phyloP scores from a whole-genome alignment of 2,888 invertebrate genomes.

The Orthosia incerta region DNA sequence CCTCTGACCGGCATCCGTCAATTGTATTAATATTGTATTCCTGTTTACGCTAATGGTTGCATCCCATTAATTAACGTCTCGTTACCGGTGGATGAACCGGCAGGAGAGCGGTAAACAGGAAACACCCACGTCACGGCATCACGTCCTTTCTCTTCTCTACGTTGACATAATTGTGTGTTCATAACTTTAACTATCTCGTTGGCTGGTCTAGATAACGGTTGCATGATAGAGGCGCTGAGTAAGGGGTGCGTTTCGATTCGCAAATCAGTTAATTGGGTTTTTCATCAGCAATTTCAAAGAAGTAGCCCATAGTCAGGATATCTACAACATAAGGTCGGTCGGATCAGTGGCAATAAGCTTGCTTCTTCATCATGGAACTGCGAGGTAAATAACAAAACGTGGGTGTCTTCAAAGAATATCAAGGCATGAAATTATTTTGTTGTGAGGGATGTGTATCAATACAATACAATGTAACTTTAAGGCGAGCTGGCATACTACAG shows the following conservation, averaged over 20 bases:
- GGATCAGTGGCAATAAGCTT: too few species aligned
- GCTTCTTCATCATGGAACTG: too few species aligned
- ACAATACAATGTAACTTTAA: background rate
- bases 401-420: too few species aligned
- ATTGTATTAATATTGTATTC: conserved; percentile 27
- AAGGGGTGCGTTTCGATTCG: background rate
- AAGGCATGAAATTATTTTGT: too few species aligned
- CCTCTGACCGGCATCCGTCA: conserved; percentile 20
- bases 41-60: conserved; percentile 17
- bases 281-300: background rate
- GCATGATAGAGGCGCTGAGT: background rate
- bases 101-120: conserved; percentile 41
- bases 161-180: conserved; percentile 6
- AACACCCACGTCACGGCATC: conserved; percentile 22
- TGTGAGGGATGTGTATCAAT: background rate
- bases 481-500: background rate
- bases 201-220: background rate
- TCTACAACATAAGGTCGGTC: too few species aligned
- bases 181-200: background rate
- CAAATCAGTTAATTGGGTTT: too few species aligned
- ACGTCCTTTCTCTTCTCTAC: conserved; percentile 2
- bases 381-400: too few species aligned
- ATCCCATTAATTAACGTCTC: conserved; percentile 42
- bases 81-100: conserved; percentile 12
- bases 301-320: too few species aligned